These are phyloP conservation scores for Gila robusta DNA, from an alignment of 2,797 vertebrate species.

Conservation along the genomic window DNA sequence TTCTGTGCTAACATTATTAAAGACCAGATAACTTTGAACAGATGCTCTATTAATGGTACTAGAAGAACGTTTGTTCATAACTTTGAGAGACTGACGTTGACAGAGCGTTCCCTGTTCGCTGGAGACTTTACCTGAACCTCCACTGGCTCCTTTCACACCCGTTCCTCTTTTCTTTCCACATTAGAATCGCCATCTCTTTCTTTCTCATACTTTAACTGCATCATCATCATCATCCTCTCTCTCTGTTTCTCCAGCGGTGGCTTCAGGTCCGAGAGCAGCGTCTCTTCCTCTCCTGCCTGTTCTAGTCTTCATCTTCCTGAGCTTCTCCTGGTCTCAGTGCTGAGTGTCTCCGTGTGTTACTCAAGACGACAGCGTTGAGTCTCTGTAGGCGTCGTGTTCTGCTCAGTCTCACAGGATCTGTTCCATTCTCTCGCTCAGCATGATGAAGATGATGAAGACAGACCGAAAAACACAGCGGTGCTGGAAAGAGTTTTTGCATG, in stretches of 20 bases:
- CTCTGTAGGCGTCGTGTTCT: neutral
- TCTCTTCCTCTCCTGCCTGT: constrained; percentile 9
- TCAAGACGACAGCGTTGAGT: neutral
- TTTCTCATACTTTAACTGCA: no score
- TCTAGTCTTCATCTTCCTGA: neutral
- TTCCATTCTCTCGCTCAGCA: neutral
- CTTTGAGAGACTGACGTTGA: no score
- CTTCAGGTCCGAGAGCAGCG: neutral
- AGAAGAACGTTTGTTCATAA: neutral
- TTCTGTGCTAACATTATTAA: neutral
- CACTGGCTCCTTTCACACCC: neutral
- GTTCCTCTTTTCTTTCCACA: neutral
- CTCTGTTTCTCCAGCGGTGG: constrained; percentile 53
- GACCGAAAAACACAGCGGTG: neutral
- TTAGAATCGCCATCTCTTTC: neutral
- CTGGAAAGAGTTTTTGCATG: neutral
- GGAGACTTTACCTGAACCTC: neutral
- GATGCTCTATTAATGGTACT: neutral
- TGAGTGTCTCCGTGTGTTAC: neutral
- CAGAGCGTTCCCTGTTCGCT: no score
- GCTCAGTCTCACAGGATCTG: neutral
- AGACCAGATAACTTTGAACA: neutral
- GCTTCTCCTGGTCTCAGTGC: neutral
- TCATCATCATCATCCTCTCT: constrained; percentile 18
- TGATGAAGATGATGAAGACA: neutral